Evolutionary conservation across 2,113 vertebrate genomes (phyloP).

Genomic region (Tylochromis polylepis): DNA sequence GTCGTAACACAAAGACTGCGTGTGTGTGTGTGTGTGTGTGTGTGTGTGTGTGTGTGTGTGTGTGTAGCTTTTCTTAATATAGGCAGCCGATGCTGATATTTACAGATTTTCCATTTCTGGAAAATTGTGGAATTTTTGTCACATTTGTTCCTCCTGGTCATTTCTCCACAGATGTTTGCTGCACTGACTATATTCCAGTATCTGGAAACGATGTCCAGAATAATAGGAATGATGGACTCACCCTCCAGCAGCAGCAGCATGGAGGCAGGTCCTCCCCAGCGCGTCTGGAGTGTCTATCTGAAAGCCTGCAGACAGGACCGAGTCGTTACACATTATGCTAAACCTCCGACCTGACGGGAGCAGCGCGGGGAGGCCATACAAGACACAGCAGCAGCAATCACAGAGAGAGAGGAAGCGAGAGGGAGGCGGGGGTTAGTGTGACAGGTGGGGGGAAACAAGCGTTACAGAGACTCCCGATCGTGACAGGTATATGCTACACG

Average conservation of each 20-base stretch:
- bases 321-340: slow-evolving; percentile 95
- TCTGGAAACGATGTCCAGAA: not conserved
- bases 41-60: no score
- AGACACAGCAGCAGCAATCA: slow-evolving; percentile 65
- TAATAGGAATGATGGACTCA: slow-evolving; percentile 62
- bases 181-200: not conserved
- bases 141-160: not conserved
- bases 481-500: not conserved
- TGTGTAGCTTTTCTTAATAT: no score
- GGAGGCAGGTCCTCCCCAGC: slow-evolving; percentile 94
- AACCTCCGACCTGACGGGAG: slow-evolving; percentile 88
- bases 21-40: no score
- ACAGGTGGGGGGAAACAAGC: not conserved
- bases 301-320: slow-evolving; percentile 97
- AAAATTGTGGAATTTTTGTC: not conserved
- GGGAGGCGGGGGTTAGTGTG: slow-evolving; percentile 42
- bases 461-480: not conserved
- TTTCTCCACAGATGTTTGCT: not conserved
- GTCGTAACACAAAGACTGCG: not conserved
- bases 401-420: not conserved
- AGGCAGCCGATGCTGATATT: no score
- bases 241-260: slow-evolving; percentile 96
- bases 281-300: slow-evolving; percentile 95
- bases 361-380: slow-evolving; percentile 76
- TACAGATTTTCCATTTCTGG: not conserved